Evolutionary conservation across 2,888 invertebrate genomes (phyloP), one percentile per base, ranked within the genome.

Genomic region (Dugesia japonica): DNA sequence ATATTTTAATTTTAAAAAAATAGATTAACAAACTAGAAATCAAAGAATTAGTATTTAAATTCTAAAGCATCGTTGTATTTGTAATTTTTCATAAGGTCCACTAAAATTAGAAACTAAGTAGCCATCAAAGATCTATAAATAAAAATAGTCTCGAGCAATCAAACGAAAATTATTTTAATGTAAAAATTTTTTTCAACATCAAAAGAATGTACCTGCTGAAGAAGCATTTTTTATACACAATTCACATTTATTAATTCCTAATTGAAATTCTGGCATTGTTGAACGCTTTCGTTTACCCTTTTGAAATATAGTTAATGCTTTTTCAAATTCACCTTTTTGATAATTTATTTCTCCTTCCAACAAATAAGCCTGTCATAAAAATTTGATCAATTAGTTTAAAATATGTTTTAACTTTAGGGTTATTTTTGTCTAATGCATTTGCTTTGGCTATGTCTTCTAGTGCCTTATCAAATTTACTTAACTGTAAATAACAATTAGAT

Each of bases 281-380:
- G 56, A 56, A n/a, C 56, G 56, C 17, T 56, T 56, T 9, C 56
- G 56, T 56, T 56, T 56, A 20, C 56, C 56, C 17, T 56, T 56
- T n/a, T 56, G 56, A 56, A 56, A 56, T 4, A 56, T 56, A 9
- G 56, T 56, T 23, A 56, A 56, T 1, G 56, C 56, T 23, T 56
- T 56, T 56, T 56, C 56, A 23, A 56, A 56, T 56, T 56, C 56
- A 7, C 56, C 56, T 56, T 56, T 56, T 23, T 56, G 56, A n/a
- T 56, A 56, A 56, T 56, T 56, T 20, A 56, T 56, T 56, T 56
- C 56, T n/a, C 56, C 56, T 56, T 56, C 56, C 17, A 56, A 56
- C n/a, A 56, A 23, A 56, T 20, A 23, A 1, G 23, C 23, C 56
- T 56, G 17, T 9, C 17, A 4, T 20, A 38, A 38, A 13, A 38